Evolutionary conservation across 2,888 invertebrate genomes (phyloP).

Genomic region (Sarcophaga variegata): DNA sequence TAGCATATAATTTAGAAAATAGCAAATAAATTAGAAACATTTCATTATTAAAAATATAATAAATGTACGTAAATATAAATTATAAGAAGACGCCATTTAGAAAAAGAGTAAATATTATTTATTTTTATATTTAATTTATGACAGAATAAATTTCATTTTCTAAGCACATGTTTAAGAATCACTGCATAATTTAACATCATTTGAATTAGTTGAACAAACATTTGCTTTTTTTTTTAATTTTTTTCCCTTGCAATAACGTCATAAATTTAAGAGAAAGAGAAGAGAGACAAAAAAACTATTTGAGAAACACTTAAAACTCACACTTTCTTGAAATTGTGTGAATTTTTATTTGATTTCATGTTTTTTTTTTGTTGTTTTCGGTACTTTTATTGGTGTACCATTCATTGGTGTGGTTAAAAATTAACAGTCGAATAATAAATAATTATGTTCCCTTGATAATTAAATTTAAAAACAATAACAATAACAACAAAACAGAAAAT

Average conservation of each 20-base stretch:
- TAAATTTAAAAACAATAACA: conserved; percentile 18
- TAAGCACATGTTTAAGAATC: background rate
- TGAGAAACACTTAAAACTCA: background rate
- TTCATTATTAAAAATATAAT: no score
- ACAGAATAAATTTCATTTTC: background rate
- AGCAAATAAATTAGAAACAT: no score
- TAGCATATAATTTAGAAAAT: no score
- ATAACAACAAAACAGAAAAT: no score
- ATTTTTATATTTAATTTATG: background rate
- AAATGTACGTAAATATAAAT: no score
- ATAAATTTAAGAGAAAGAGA: background rate
- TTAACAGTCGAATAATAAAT: conserved; percentile 25
- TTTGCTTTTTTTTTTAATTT: background rate
- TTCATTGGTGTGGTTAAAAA: background rate
- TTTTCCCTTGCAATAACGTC: background rate
- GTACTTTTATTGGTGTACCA: background rate
- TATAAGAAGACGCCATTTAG: background rate
- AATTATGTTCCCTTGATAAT: conserved; percentile 29
- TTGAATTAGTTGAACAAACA: background rate
- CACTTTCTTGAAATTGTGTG: conserved; percentile 17
- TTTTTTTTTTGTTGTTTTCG: background rate
- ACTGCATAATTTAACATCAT: background rate
- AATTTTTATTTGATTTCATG: conserved; percentile 24
- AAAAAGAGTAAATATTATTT: background rate
- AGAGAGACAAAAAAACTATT: background rate